These are phyloP conservation scores for Slavum lentiscoides DNA, from an alignment of 2,888 invertebrate species.

Conservation along the genomic window DNA sequence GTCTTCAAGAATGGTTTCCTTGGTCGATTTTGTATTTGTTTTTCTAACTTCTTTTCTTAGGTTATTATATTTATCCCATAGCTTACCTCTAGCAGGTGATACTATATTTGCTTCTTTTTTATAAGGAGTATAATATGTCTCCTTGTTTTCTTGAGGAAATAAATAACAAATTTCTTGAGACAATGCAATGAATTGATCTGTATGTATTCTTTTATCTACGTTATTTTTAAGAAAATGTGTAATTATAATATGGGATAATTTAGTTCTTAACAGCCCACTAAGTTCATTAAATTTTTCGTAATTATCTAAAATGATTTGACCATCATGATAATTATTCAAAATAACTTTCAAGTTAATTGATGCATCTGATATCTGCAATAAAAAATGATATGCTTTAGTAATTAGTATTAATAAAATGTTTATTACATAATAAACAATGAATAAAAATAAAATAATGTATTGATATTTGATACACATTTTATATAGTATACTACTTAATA, in stretches of 20 bases:
- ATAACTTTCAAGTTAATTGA: constrained; percentile 1
- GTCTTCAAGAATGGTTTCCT: not conserved
- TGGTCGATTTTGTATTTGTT: not conserved
- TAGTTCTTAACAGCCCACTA: not conserved
- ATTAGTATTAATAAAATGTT: no score
- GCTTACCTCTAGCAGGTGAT: not conserved
- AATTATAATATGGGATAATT: not conserved
- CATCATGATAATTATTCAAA: not conserved
- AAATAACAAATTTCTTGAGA: not conserved
- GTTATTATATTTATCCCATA: constrained; percentile 4
- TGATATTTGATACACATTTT: no score
- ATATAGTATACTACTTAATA: no score
- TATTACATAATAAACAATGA: no score
- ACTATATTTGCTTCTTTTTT: no score
- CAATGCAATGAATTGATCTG: not conserved
- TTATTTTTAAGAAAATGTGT: not conserved
- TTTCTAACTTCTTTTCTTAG: not conserved
- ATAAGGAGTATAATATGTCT: not conserved
- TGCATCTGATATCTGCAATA: no score
- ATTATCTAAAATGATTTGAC: no score
- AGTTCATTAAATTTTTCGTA: not conserved
- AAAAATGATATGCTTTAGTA: no score
- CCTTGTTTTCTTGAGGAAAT: constrained; percentile 3
- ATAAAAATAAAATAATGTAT: no score
- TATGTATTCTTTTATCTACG: not conserved